These are phyloP conservation scores for Megalops cyprinoides DNA, from an alignment of 2,797 vertebrate genomes.

Conservation along the genomic window DNA sequence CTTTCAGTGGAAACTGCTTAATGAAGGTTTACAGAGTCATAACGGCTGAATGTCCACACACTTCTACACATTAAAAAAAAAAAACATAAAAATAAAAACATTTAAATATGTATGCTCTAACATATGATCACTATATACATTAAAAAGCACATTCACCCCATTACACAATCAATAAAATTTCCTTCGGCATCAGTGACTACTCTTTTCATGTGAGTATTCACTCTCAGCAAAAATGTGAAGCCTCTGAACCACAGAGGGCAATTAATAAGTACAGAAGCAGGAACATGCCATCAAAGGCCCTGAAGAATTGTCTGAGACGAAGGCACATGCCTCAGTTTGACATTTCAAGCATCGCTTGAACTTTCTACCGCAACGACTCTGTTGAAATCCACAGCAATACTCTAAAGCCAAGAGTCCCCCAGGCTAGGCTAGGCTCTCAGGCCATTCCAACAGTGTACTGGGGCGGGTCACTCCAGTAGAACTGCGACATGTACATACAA, in stretches of 20 bases:
- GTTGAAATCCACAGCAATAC: conserved; percentile 27
- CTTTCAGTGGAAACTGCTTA: background rate
- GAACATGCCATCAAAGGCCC: background rate
- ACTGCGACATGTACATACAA: conserved; percentile 56
- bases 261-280: conserved; percentile 18
- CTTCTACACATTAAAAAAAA: no score
- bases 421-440: conserved; percentile 49
- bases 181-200: background rate
- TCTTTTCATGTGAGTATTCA: background rate
- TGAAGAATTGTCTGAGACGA: conserved; percentile 15
- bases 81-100: no score
- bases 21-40: background rate
- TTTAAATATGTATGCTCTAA: background rate
- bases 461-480: conserved; percentile 49
- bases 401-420: conserved; percentile 48
- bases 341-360: conserved; percentile 27
- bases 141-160: no score
- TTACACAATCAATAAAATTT: background rate
- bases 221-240: background rate
- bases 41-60: no score
- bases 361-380: background rate
- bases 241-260: background rate
- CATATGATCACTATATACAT: no score
- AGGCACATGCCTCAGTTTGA: conserved; percentile 16
- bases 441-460: conserved; percentile 47